These are phyloP conservation scores for Dasypogon diadema DNA, from an alignment of 2,888 invertebrate genomes.

Conservation along the genomic window DNA sequence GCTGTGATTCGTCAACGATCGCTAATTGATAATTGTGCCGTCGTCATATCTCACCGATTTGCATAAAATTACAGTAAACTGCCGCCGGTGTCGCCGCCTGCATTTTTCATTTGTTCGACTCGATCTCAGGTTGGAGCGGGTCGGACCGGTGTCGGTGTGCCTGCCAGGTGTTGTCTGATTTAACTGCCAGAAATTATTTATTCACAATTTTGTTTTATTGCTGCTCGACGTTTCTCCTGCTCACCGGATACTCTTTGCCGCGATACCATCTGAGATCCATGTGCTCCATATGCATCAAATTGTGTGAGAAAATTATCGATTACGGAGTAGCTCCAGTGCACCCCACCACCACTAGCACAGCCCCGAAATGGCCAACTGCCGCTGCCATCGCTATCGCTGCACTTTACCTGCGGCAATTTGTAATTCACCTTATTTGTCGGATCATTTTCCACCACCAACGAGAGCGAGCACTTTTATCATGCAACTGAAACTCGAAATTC, in stretches of 20 bases:
- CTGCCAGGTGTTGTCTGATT: conserved; percentile 45
- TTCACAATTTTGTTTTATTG: conserved; percentile 45
- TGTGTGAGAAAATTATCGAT: conserved; percentile 46
- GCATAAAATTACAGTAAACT: conserved; percentile 44
- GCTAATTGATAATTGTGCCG: conserved; percentile 45
- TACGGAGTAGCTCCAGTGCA: too few relatives aligned
- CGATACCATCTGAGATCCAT: not conserved
- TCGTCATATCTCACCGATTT: conserved; percentile 51
- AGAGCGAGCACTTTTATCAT: not conserved
- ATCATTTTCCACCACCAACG: conserved; percentile 27
- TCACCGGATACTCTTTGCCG: conserved; percentile 10
- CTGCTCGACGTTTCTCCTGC: conserved; percentile 2
- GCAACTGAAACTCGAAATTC: conserved; percentile 28
- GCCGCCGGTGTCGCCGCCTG: conserved; percentile 16
- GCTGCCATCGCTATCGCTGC: not conserved
- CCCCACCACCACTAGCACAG: too few relatives aligned
- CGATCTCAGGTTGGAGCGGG: not conserved
- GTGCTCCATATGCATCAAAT: not conserved
- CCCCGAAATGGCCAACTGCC: not conserved
- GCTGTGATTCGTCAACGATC: conserved; percentile 36
- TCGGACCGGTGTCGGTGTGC: not conserved
- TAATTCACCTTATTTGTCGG: conserved; percentile 9
- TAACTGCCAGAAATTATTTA: conserved; percentile 48
- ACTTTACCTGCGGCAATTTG: not conserved
- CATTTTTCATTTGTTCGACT: conserved; percentile 14